A percentile compares a stretch with the other conserved stretches of the same genome.
These are phyloP conservation scores for Zaprionus obscuricornis DNA, from an alignment of 2,888 invertebrate species.

Conservation along the genomic window DNA sequence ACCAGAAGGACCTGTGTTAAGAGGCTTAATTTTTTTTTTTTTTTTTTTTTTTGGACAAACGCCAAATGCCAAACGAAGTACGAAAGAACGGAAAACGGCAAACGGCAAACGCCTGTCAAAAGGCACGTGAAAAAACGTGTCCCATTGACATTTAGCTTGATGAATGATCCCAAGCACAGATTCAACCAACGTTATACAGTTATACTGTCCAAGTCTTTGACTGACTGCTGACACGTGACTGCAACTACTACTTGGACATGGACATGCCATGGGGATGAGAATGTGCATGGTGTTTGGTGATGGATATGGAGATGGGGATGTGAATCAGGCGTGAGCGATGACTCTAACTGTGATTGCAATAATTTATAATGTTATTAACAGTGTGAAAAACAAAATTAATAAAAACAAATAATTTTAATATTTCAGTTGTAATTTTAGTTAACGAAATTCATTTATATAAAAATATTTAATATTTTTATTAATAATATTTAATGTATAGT, in stretches of 20 bases:
- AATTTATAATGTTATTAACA: conserved; percentile 9
- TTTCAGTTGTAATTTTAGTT: too few relatives aligned
- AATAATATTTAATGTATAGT: too few relatives aligned
- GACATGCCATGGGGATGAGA: conserved; percentile 14
- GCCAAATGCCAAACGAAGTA: conserved; percentile 39
- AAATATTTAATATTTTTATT: too few relatives aligned
- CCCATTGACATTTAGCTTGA: conserved; percentile 75
- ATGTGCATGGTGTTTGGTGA: not conserved
- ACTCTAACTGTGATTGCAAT: conserved; percentile 26
- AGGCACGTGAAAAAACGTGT: conserved; percentile 77
- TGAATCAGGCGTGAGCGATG: conserved; percentile 2
- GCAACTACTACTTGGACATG: conserved; percentile 36
- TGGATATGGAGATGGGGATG: not conserved
- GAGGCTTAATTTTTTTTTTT: conserved; percentile 74
- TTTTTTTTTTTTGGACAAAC: conserved; percentile 44
- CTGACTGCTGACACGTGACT: conserved; percentile 76
- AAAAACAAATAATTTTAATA: not conserved
- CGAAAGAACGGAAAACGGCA: too few relatives aligned
- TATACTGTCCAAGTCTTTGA: conserved; percentile 47
- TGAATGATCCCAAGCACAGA: conserved; percentile 63
- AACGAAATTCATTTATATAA: not conserved
- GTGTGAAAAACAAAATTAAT: not conserved
- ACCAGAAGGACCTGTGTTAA: conserved; percentile 61
- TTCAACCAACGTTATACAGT: conserved; percentile 28
- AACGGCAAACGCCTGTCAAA: conserved; percentile 59